These are phyloP conservation scores for Ictidomys tridecemlineatus DNA, from an alignment of 2,113 vertebrate species.

Conservation along the genomic window DNA sequence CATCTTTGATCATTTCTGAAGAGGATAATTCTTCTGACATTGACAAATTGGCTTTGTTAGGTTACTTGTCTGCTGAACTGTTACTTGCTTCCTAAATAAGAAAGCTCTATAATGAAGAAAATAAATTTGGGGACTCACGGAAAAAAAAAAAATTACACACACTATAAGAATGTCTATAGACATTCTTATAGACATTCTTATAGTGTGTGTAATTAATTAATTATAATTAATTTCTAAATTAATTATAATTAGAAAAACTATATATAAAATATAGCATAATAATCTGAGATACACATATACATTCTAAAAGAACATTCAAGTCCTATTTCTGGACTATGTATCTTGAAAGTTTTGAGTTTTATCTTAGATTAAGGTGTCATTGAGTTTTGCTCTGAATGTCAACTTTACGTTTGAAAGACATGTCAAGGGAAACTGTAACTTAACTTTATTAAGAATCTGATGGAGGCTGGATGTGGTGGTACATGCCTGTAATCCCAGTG, in stretches of 20 bases:
- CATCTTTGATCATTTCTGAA: conserved; percentile 61
- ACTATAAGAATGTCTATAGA: neutral
- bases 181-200: no score
- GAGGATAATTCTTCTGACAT: conserved; percentile 52
- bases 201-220: no score
- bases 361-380: neutral
- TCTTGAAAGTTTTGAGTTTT: conserved; percentile 11
- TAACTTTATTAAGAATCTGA: conserved; percentile 27
- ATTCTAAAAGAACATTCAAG: conserved; percentile 6
- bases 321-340: neutral
- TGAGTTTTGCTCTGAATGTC: conserved; percentile 31
- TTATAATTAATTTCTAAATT: no score
- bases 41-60: conserved; percentile 62
- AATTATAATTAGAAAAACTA: conserved; percentile 37
- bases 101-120: conserved; percentile 47
- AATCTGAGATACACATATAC: neutral
- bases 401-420: conserved; percentile 18
- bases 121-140: neutral
- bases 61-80: conserved; percentile 13
- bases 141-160: neutral
- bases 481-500: neutral
- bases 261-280: neutral
- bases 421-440: neutral
- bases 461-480: neutral
- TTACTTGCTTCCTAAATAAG: conserved; percentile 46